Percentiles rank a stretch among this genome's conserved stretches.
Conservation (phyloP, 2,888 invertebrate genomes). For the Lepas anatifera region DNA sequence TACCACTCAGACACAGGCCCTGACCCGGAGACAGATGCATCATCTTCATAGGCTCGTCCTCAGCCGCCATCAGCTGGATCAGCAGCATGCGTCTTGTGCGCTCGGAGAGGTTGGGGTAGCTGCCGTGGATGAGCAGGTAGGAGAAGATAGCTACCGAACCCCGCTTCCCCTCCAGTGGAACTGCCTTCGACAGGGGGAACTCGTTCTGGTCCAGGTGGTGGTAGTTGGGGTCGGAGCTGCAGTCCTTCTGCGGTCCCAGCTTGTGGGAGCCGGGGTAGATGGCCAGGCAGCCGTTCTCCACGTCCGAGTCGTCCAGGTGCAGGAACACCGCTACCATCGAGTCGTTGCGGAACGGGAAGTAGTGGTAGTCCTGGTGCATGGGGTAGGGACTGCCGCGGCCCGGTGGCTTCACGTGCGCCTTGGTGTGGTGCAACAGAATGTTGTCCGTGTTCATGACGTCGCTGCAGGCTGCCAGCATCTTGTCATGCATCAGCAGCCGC, state of each 20-base stretch:
- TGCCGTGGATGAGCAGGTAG: slow-evolving; percentile 46
- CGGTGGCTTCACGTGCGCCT: slow-evolving; percentile 47
- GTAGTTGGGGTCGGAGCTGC: slow-evolving; percentile 35
- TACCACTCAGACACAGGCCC: slow-evolving; percentile 43
- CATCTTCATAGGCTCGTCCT: slow-evolving; percentile 39
- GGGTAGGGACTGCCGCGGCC: slow-evolving; percentile 46
- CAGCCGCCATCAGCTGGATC: slow-evolving; percentile 39
- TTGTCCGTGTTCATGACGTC: slow-evolving; percentile 43
- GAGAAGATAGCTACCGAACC: slow-evolving; percentile 45
- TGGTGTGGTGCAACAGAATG: slow-evolving; percentile 47
- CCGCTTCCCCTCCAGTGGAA: slow-evolving; percentile 37
- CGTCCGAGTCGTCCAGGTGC: slow-evolving; percentile 44
- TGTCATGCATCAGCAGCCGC: slow-evolving; percentile 38
- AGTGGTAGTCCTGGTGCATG: slow-evolving; percentile 50
- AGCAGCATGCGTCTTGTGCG: slow-evolving; percentile 44
- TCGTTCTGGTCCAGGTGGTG: slow-evolving; percentile 26
- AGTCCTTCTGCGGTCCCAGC: slow-evolving; percentile 43
- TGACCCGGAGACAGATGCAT: slow-evolving; percentile 41
- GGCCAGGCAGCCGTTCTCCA: slow-evolving; percentile 46
- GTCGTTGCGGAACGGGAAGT: slow-evolving; percentile 46
- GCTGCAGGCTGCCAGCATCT: slow-evolving; percentile 42
- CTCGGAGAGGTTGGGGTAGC: slow-evolving; percentile 40
- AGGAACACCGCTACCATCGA: slow-evolving; percentile 47
- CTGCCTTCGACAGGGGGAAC: neutral
- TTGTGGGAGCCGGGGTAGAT: slow-evolving; percentile 48